Conservation (phyloP, 2,888 invertebrate species). For the Eudasyphora cyanicolor region DNA sequence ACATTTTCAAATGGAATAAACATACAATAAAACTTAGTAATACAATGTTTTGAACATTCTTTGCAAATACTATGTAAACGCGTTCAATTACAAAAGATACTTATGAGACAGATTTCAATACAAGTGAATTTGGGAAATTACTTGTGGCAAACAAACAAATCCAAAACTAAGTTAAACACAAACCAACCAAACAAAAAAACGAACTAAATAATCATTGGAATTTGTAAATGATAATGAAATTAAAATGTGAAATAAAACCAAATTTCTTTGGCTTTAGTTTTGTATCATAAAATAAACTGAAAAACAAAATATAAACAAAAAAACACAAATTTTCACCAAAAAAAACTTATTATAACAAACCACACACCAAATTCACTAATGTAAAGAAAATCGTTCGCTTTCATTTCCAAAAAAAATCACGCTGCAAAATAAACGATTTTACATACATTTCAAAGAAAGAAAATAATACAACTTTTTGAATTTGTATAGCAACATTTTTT, state of each 20-base stretch:
- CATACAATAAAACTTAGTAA: constrained; percentile 41
- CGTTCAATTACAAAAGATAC: constrained; percentile 76
- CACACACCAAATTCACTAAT: constrained; percentile 66
- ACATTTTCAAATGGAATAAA: constrained; percentile 29
- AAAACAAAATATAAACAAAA: constrained; percentile 26
- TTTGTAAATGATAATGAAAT: neutral
- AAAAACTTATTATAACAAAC: constrained; percentile 8
- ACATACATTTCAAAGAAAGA: constrained; percentile 19
- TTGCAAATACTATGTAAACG: constrained; percentile 8
- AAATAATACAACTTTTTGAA: constrained; percentile 3
- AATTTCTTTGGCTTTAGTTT: constrained; percentile 46
- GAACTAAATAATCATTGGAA: neutral
- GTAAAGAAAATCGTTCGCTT: constrained; percentile 38
- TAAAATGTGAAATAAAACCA: neutral
- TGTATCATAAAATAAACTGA: constrained; percentile 36
- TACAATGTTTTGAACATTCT: constrained; percentile 17
- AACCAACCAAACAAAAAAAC: neutral
- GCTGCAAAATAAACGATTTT: constrained; percentile 9
- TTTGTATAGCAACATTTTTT: constrained; percentile 7
- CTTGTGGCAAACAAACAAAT: constrained; percentile 71
- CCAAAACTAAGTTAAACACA: neutral
- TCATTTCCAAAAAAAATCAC: constrained; percentile 31
- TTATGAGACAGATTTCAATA: constrained; percentile 79
- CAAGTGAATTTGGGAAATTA: constrained; percentile 78
- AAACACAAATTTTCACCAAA: constrained; percentile 51